A percentile compares a stretch with the other conserved stretches of the same genome.
Evolutionary conservation across 1,140 invertebrate species (phyloP).

Genomic region (Dysdera silvatica): DNA sequence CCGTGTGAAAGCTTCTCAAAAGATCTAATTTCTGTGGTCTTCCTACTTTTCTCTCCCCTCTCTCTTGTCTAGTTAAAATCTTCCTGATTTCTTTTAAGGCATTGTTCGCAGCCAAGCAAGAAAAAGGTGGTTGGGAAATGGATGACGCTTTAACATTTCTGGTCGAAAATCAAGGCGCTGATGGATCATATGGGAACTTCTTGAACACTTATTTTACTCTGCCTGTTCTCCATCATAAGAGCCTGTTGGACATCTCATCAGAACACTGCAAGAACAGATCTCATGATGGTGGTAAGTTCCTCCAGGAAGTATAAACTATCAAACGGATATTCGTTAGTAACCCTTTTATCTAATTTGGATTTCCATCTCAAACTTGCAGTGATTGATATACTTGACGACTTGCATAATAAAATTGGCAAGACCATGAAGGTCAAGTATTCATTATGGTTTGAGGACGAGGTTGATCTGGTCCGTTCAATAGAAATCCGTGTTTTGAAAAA

Average conservation of each 20-base stretch:
- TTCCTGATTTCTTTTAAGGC: too few relatives aligned
- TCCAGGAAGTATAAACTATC: background rate
- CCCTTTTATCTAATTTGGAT: background rate
- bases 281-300: background rate
- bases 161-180: background rate
- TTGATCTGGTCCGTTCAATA: background rate
- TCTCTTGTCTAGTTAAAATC: too few relatives aligned
- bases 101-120: too few relatives aligned
- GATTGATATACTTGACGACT: background rate
- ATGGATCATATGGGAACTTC: conserved; percentile 4
- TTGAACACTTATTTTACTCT: conserved; percentile 13
- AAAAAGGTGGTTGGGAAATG: too few relatives aligned
- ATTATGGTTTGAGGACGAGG: background rate
- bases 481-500: background rate
- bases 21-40: too few relatives aligned
- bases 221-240: background rate
- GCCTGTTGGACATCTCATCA: conserved; percentile 3
- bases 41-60: too few relatives aligned
- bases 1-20: too few relatives aligned
- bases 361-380: background rate
- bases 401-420: background rate
- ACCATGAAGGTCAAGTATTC: background rate
- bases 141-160: too few relatives aligned
- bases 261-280: background rate
- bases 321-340: background rate